phyloP scores from a whole-genome alignment of 2,113 vertebrate species.

The Puma concolor region DNA sequence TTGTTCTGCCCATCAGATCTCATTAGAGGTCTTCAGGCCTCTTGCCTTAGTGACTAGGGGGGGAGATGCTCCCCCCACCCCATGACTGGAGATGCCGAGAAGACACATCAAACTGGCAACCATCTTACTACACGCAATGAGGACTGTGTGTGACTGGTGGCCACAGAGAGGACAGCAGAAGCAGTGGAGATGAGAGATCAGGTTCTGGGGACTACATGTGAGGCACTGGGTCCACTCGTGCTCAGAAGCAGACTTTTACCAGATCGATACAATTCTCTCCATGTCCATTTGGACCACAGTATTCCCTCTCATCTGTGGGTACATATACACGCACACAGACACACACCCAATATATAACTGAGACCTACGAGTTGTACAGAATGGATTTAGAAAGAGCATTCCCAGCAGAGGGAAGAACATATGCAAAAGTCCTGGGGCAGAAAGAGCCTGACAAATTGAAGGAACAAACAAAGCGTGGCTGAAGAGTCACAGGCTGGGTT shows the following conservation, averaged over 20 bases:
- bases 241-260: neutral
- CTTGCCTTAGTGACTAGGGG: neutral
- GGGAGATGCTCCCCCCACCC: accelerated
- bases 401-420: neutral
- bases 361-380: neutral
- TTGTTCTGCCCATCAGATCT: neutral
- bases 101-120: neutral
- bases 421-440: neutral
- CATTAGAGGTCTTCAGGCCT: neutral
- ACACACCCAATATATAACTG: neutral
- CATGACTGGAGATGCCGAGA: neutral
- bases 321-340: accelerated
- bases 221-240: neutral
- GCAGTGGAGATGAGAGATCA: neutral
- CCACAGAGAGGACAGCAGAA: neutral
- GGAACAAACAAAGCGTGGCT: accelerated
- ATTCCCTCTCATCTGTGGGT: neutral
- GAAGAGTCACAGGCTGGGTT: neutral
- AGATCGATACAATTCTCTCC: neutral
- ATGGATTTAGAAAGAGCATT: neutral
- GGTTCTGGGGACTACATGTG: neutral
- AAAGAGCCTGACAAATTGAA: neutral
- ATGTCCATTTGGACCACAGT: neutral
- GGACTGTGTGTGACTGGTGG: accelerated
- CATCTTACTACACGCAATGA: neutral